Percentiles rank a stretch among this genome's conserved stretches.
Evolutionary conservation across 2,113 vertebrate species (phyloP).

Genomic region (Atractosteus spatula): DNA sequence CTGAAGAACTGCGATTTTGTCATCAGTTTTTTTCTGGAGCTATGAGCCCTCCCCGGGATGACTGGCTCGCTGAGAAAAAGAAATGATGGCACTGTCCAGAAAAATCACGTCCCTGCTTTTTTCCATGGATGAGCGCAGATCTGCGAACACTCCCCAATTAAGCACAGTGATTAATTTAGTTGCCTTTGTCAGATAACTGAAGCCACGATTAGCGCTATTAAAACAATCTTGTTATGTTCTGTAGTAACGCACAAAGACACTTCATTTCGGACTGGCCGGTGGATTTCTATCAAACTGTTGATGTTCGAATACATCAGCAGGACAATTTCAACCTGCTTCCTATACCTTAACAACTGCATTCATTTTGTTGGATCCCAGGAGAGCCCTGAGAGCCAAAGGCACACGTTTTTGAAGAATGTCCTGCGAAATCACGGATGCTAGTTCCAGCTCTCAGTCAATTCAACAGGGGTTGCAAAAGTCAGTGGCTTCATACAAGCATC

Average conservation of each 20-base stretch:
- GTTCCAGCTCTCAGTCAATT: too few species aligned
- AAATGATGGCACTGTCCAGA: conserved; percentile 9
- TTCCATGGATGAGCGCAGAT: conserved; percentile 20
- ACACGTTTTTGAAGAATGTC: too few species aligned
- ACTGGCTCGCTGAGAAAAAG: too few species aligned
- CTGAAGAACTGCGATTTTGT: not conserved
- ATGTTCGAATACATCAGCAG: conserved; percentile 14
- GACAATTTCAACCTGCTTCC: too few species aligned
- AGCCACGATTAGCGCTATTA: conserved; percentile 32
- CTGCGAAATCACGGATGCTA: too few species aligned
- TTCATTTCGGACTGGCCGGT: conserved; percentile 26
- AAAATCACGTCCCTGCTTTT: conserved; percentile 15
- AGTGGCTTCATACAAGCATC: too few species aligned
- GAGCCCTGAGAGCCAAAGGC: too few species aligned
- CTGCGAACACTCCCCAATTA: conserved; percentile 31
- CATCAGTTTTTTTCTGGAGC: not conserved
- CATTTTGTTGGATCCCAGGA: too few species aligned
- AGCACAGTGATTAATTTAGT: conserved; percentile 30
- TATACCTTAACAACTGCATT: too few species aligned
- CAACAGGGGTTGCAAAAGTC: too few species aligned
- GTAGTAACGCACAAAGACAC: conserved; percentile 12
- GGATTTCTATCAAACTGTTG: conserved; percentile 25
- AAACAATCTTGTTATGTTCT: conserved; percentile 33
- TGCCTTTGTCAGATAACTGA: conserved; percentile 30
- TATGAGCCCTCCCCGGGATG: too few species aligned